These are phyloP conservation scores for Polietes domitor DNA, from an alignment of 2,888 invertebrate genomes.

Conservation along the genomic window DNA sequence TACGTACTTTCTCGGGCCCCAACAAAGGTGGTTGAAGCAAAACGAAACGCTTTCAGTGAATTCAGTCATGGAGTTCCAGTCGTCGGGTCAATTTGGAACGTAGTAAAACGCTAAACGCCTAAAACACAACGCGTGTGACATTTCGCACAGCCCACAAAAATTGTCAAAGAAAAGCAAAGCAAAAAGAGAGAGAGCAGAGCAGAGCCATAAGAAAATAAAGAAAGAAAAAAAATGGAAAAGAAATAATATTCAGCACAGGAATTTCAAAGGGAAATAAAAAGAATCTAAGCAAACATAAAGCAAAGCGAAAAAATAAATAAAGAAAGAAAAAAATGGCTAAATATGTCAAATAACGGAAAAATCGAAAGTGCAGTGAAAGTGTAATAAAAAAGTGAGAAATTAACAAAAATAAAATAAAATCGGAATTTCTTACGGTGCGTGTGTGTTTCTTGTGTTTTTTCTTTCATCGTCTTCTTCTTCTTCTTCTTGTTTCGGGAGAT, in stretches of 20 bases:
- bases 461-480: no score
- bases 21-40: slow-evolving; percentile 60
- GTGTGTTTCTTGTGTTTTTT: no score
- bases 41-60: slow-evolving; percentile 55
- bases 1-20: slow-evolving; percentile 8
- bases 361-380: neutral
- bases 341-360: neutral
- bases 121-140: slow-evolving; percentile 70
- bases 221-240: slow-evolving; percentile 8
- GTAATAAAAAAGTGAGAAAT: slow-evolving; percentile 31
- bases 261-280: slow-evolving; percentile 9
- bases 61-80: slow-evolving; percentile 81
- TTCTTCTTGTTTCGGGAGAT: no score
- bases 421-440: neutral
- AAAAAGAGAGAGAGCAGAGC: slow-evolving; percentile 39
- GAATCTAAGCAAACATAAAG: neutral
- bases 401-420: neutral
- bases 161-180: slow-evolving; percentile 31
- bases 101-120: slow-evolving; percentile 58
- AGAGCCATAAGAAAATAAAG: slow-evolving; percentile 10
- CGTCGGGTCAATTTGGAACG: slow-evolving; percentile 79
- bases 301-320: neutral
- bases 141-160: slow-evolving; percentile 32
- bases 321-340: neutral
- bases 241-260: neutral